A percentile compares a stretch with the other conserved stretches of the same genome.
These are phyloP conservation scores for Hyles euphorbiae DNA, from an alignment of 1,140 invertebrate species.

Conservation along the genomic window DNA sequence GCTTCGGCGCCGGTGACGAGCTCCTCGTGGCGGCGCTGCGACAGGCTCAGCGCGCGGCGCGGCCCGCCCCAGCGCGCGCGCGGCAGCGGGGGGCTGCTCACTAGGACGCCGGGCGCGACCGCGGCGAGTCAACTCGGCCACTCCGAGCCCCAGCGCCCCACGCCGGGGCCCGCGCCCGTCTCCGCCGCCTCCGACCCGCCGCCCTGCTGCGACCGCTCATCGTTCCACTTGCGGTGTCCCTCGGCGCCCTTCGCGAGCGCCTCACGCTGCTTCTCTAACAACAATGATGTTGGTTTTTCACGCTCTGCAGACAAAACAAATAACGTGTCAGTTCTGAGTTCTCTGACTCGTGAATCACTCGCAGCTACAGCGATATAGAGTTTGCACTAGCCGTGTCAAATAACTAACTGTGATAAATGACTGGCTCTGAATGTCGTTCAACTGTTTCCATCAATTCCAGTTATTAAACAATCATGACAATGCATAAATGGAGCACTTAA, in stretches of 20 bases:
- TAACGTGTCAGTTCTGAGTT: no score
- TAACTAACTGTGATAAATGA: background rate
- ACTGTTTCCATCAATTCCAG: no score
- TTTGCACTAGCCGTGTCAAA: background rate
- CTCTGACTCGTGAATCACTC: no score
- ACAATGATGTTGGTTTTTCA: slow-evolving; percentile 78
- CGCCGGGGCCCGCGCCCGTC: slow-evolving; percentile 78
- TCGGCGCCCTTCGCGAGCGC: slow-evolving; percentile 63
- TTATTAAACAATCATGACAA: no score
- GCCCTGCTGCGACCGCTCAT: slow-evolving; percentile 34
- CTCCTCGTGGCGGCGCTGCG: slow-evolving; percentile 81
- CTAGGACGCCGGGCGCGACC: slow-evolving; percentile 27
- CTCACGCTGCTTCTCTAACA: slow-evolving; percentile 75
- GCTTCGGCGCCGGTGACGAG: slow-evolving; percentile 85
- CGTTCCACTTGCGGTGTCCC: slow-evolving; percentile 62
- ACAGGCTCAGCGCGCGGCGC: slow-evolving; percentile 78
- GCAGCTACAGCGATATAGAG: background rate
- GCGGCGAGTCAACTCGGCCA: slow-evolving; percentile 95
- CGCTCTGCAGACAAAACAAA: slow-evolving; percentile 72
- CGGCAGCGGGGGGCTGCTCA: slow-evolving; percentile 68
- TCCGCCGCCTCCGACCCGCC: slow-evolving; percentile 36
- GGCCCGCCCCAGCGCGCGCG: slow-evolving; percentile 77
- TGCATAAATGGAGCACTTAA: no score
- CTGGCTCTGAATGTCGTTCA: no score
- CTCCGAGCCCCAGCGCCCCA: slow-evolving; percentile 90